A percentile compares a stretch with the other conserved stretches of the same genome.
Evolutionary conservation across 2,797 vertebrate genomes (phyloP).

Genomic region (Dromococcyx pavoninus): DNA sequence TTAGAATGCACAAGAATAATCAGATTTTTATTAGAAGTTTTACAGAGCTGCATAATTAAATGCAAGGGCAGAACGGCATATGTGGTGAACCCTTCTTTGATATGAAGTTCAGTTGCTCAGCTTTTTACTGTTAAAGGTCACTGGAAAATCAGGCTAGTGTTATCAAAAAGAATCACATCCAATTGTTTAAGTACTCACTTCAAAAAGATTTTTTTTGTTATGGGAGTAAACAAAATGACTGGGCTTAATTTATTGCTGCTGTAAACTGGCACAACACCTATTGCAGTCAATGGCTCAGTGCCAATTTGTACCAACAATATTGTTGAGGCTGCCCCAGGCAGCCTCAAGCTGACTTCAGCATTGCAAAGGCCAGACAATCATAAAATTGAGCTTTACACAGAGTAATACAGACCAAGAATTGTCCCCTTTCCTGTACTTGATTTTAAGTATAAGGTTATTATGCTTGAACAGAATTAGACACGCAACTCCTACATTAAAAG

Average conservation of each 20-base stretch:
- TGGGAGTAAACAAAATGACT: neutral
- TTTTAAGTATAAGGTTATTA: neutral
- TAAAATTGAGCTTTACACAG: neutral
- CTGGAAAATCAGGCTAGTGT: neutral
- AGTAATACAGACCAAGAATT: neutral
- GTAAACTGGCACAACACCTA: constrained; percentile 3
- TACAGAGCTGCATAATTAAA: neutral
- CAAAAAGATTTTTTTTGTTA: neutral
- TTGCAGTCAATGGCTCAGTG: neutral
- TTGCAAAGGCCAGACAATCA: neutral
- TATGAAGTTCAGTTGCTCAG: neutral
- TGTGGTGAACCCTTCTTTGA: neutral
- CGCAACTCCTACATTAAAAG: neutral
- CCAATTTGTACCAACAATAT: neutral
- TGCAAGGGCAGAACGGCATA: neutral
- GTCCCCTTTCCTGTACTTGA: neutral
- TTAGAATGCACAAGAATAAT: neutral
- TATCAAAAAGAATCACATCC: neutral
- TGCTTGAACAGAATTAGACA: constrained; percentile 2
- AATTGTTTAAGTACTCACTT: neutral
- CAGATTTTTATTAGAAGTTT: neutral
- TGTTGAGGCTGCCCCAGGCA: neutral
- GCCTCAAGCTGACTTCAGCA: neutral
- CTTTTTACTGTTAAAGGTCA: neutral
- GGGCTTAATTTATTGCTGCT: neutral